Percentiles rank a stretch among this genome's conserved stretches.
Evolutionary conservation across 2,888 invertebrate species (phyloP).

Genomic region (Tetheella fluctuosa): DNA sequence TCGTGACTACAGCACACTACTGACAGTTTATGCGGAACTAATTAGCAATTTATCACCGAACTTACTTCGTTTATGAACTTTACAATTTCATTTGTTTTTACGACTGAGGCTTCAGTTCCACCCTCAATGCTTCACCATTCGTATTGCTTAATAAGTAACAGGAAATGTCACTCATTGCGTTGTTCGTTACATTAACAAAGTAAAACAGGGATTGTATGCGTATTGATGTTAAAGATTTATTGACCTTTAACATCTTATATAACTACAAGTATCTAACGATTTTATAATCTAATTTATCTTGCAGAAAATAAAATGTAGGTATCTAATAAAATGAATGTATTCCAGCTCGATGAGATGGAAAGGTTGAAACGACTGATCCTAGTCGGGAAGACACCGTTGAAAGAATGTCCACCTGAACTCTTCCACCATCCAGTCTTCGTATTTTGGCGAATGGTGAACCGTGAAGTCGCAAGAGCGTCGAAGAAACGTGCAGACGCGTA

Average conservation of each 20-base stretch:
- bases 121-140: not conserved
- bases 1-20: not conserved
- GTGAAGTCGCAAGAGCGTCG: constrained; percentile 75
- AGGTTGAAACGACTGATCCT: constrained; percentile 87
- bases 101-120: not conserved
- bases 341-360: constrained; percentile 86
- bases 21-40: constrained; percentile 34
- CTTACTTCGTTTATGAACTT: constrained; percentile 38
- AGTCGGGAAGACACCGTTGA: constrained; percentile 86
- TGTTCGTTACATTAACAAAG: not conserved
- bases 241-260: too few relatives aligned
- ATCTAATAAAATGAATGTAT: constrained; percentile 20
- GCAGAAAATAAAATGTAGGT: too few relatives aligned
- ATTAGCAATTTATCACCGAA: constrained; percentile 37
- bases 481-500: constrained; percentile 77
- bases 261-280: too few relatives aligned
- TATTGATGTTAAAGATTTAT: too few relatives aligned
- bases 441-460: constrained; percentile 84
- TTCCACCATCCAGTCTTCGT: constrained; percentile 87
- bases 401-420: constrained; percentile 87
- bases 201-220: not conserved
- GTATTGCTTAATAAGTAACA: not conserved
- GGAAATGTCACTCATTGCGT: not conserved
- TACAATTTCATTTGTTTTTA: constrained; percentile 24
- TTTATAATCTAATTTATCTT: too few relatives aligned